Conservation (phyloP, 2,113 vertebrate species). For the Xiphorhynchus elegans region DNA sequence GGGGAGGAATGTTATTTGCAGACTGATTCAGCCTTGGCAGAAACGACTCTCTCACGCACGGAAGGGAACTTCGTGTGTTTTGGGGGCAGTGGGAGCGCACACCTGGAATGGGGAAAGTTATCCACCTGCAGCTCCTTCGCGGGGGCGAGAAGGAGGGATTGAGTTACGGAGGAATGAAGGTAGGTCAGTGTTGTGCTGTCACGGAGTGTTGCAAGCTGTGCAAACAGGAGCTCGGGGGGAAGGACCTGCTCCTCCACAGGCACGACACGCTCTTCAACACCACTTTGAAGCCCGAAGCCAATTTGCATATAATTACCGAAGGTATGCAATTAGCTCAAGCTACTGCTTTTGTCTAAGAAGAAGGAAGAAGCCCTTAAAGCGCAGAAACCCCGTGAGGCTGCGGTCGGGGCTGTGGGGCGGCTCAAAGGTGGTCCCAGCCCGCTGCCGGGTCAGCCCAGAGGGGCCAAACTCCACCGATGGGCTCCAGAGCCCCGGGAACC, state of each 20-base stretch:
- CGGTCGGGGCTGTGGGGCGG: fast-evolving
- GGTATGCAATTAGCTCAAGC: background rate
- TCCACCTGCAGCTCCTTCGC: background rate
- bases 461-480: background rate
- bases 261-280: fast-evolving
- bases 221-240: background rate
- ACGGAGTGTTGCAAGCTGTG: background rate
- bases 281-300: background rate
- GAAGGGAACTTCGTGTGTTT: background rate
- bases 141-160: background rate
- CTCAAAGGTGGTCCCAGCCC: background rate
- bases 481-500: background rate
- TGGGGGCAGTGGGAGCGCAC: background rate
- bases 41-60: background rate
- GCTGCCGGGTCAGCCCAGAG: fast-evolving
- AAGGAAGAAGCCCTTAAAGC: background rate
- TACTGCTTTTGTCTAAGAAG: background rate
- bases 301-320: background rate
- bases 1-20: background rate
- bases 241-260: background rate
- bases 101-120: background rate
- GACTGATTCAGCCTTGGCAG: slow-evolving; percentile 1
- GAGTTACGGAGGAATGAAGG: background rate
- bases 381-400: background rate
- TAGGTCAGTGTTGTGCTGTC: fast-evolving